These are phyloP conservation scores for Dendropsophus ebraccatus DNA, from an alignment of 2,113 vertebrate genomes.

Conservation along the genomic window DNA sequence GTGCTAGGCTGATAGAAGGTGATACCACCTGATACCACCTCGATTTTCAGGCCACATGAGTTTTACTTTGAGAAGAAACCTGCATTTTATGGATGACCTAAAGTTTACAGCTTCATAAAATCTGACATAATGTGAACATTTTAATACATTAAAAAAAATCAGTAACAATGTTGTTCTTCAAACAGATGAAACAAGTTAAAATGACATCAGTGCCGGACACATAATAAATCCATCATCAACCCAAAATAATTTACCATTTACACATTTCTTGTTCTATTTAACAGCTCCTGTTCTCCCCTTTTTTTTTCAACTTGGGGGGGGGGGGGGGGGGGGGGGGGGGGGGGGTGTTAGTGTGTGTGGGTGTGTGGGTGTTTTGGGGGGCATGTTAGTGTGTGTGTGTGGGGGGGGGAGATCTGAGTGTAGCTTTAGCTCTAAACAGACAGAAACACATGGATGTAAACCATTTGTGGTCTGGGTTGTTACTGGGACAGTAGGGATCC, in stretches of 20 bases:
- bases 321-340: no score
- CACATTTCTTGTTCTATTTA: not conserved
- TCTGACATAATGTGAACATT: not conserved
- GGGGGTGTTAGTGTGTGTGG: no score
- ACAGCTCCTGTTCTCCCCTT: not conserved
- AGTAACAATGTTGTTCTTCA: not conserved
- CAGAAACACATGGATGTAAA: no score
- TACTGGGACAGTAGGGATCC: no score
- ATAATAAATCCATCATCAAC: not conserved
- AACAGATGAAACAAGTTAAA: conserved; percentile 1
- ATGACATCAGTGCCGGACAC: not conserved
- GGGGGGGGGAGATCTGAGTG: no score
- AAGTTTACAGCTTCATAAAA: not conserved
- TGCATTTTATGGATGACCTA: not conserved
- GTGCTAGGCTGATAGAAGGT: not conserved
- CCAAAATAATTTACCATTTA: not conserved
- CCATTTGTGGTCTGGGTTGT: no score
- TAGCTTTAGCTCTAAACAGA: no score
- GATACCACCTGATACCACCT: not conserved
- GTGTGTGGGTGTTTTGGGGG: no score
- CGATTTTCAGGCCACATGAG: not conserved
- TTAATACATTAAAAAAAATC: not conserved
- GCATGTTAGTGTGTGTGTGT: no score
- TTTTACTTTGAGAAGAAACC: not conserved
- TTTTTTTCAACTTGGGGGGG: no score